Conservation (phyloP, 2,113 vertebrate genomes). For the Heteronetta atricapilla region DNA sequence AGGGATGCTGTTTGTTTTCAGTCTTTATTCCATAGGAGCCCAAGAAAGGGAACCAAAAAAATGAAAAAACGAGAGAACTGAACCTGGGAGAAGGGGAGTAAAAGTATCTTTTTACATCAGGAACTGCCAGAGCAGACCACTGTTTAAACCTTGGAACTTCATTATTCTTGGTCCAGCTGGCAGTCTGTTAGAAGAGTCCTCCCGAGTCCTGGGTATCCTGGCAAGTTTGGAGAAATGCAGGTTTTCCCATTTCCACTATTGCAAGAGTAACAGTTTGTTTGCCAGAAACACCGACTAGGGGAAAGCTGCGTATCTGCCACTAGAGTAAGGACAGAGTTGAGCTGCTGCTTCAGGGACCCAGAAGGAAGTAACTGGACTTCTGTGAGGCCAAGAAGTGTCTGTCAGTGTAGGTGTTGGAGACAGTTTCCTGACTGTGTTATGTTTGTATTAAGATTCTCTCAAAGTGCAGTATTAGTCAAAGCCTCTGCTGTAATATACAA, state of each 20-base stretch:
- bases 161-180: conserved; percentile 52
- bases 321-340: background rate
- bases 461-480: background rate
- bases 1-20: conserved; percentile 35
- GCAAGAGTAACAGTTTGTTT: conserved; percentile 2
- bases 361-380: background rate
- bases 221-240: conserved; percentile 27
- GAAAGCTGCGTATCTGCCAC: background rate
- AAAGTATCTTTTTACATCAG: conserved; percentile 43
- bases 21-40: background rate
- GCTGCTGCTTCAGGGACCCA: background rate
- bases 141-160: conserved; percentile 33
- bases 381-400: background rate
- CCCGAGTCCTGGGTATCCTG: background rate
- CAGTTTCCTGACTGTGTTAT: background rate
- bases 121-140: conserved; percentile 18
- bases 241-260: conserved; percentile 43
- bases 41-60: conserved; percentile 25
- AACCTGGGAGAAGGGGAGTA: background rate
- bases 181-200: conserved; percentile 11
- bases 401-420: background rate
- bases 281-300: conserved; percentile 1
- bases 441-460: background rate
- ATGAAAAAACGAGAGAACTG: conserved; percentile 11
- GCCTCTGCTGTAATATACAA: background rate